Base-by-base conservation (phyloP, 2,888 invertebrate genomes). In the Seladonia tumulorum region DNA sequence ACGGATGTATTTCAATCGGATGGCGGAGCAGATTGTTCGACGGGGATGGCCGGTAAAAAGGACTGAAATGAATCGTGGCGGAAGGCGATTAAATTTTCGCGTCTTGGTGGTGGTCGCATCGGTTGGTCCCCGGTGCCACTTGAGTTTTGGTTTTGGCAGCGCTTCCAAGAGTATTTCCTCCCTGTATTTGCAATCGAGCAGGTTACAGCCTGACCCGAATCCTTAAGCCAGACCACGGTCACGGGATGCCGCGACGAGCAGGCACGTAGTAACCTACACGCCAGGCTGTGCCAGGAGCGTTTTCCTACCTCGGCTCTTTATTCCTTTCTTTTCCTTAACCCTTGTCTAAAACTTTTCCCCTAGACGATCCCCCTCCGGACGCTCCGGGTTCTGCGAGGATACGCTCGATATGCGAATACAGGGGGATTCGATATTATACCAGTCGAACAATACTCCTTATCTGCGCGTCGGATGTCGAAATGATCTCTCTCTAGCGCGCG, bases 161-260 rank as follows among this genome's bases (percentile, higher is more conserved):
- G 90, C 88, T 91, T 93, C 92, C 90, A 91, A 92, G 90, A 90
- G 91, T 91, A 92, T 92, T 91, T 92, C 91, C 91, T 81, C 82
- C 86, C 88, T 88, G 92, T 94, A 94, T 94, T 94, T 92, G 92
- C 92, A 93, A 94, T 94, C 92, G 93, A 93, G 90, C 93, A 92
- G 93, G 93, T 91, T 92, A 92, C 92, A 91, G 91, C 90, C 93
- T 94, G 94, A 94, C 92, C 92, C 92, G 94, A 94, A 94, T 94
- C 92, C 92, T 93, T 91, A 93, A 94, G 92, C 90, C 89, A 88
- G 88, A 90, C 90, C 90, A 90, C 91, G 92, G 90, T 91, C 92
- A 91, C 91, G 92, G 91, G 90, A 90, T 90, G 91, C 89, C 91
- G 91, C 92, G 90, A 88, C 90, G 91, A 90, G 89, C 91, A 87